phyloP scores from a whole-genome alignment of 92 coral and sea anemone species.

The Heliopora coerulea region DNA sequence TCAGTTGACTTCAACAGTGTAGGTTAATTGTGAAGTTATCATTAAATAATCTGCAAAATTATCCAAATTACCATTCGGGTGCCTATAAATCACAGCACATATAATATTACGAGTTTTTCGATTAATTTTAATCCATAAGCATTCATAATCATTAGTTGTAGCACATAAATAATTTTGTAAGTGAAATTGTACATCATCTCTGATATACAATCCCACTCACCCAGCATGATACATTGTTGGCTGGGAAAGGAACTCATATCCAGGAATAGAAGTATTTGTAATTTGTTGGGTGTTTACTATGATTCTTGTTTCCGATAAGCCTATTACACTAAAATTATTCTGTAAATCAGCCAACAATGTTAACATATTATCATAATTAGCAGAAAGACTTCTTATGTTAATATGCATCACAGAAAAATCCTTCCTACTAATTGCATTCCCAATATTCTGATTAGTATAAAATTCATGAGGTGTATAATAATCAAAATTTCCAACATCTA shows the following conservation, averaged over 20 bases:
- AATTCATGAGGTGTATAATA: conserved; percentile 45
- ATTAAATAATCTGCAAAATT: too few species aligned
- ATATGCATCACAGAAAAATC: conserved; percentile 35
- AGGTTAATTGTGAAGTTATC: too few species aligned
- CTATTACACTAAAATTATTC: conserved; percentile 43
- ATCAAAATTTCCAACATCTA: conserved; percentile 36
- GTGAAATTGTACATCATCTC: conserved; percentile 31
- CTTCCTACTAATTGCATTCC: conserved; percentile 1
- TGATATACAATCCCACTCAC: conserved; percentile 53
- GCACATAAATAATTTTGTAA: conserved; percentile 29
- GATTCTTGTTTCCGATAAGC: conserved; percentile 45
- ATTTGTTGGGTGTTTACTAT: conserved; percentile 13
- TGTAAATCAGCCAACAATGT: conserved; percentile 26
- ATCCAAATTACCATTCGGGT: conserved; percentile 15
- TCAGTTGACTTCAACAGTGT: too few species aligned
- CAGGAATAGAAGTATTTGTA: conserved; percentile 41
- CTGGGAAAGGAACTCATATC: conserved; percentile 48
- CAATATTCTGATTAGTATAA: conserved; percentile 6
- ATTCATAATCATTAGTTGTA: conserved; percentile 28
- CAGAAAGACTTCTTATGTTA: conserved; percentile 42
- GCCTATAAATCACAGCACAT: conserved; percentile 12
- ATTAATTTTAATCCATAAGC: conserved; percentile 11
- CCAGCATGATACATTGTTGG: conserved; percentile 48
- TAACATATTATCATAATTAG: conserved; percentile 30
- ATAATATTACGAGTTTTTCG: conserved; percentile 2